Evolutionary conservation across 2,888 invertebrate genomes (phyloP), one percentile per base, ranked within the genome.

Genomic region (Leptopilina myrica): DNA sequence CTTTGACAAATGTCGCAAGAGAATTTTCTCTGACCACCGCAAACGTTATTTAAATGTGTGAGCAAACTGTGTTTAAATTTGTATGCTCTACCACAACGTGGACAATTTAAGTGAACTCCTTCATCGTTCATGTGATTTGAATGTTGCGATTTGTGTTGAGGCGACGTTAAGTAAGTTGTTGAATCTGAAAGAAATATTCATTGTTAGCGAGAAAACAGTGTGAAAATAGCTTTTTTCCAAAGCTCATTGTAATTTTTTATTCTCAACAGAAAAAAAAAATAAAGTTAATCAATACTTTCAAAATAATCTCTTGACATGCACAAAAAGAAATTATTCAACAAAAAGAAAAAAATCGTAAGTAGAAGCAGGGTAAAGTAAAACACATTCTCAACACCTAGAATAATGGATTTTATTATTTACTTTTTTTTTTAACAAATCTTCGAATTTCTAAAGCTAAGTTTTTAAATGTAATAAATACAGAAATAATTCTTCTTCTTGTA

Each of bases 21-120:
- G 90, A 95, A 96, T 92, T 94, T 94, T 78, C 95, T 95, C 84
- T 94, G 94, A 79, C 94, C 94, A 81, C 94, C 93, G 90, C 96
- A 96, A 90, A 96, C 96, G 89, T 95, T 95, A 86, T 94, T 95
- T 84, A 95, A 93, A 88, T 96, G 96, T 80, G 96, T 93, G 89
- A 94, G 92, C 85, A 95, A 93, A 88, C 95, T 95, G 88, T 94
- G 93, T 86, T 93, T 93, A 86, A 90, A 92, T 91, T 91, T 93
- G 92, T 88, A 93, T 86, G 88, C 92, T 90, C 90, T 86, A 12
- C 90, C 92, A 84, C 90, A 91, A 66, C 83, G 88, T 5, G 85
- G 84, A 73, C 91, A 91, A 64, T 86, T 82, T 67, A 88, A 77
- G 9, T 81, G 66, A 46, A 84, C 78, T 14, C 86, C 87, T 64